Evolutionary conservation across 2,888 invertebrate species (phyloP).

Genomic region (Ochropleura leucogaster): DNA sequence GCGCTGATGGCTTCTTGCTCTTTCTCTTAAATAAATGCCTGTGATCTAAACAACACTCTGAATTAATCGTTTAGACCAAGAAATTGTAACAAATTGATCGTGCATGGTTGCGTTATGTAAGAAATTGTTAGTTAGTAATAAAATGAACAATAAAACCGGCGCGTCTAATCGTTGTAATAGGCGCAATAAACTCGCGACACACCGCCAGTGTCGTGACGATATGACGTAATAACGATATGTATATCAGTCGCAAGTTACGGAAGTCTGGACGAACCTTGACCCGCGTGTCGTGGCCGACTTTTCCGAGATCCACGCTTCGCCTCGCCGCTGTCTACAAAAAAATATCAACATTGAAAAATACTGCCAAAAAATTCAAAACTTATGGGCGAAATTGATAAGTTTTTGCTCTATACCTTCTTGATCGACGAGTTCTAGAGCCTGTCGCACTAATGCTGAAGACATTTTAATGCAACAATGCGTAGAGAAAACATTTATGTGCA

Average conservation of each 20-base stretch:
- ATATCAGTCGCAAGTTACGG: constrained; percentile 28
- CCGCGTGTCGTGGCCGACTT: constrained; percentile 66
- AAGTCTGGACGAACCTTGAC: constrained; percentile 79
- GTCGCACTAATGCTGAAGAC: constrained; percentile 90
- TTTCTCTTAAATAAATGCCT: constrained; percentile 69
- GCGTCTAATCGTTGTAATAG: constrained; percentile 40
- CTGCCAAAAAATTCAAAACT: neutral
- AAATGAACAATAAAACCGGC: constrained; percentile 41
- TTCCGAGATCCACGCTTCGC: constrained; percentile 77
- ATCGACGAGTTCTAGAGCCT: constrained; percentile 90
- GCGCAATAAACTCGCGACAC: constrained; percentile 38
- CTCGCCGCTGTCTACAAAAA: constrained; percentile 78
- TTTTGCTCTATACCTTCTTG: constrained; percentile 77
- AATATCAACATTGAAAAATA: constrained; percentile 31
- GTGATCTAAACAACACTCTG: constrained; percentile 47
- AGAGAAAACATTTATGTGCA: constrained; percentile 74
- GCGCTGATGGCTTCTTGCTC: constrained; percentile 67
- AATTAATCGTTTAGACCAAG: neutral
- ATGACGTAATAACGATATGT: constrained; percentile 53
- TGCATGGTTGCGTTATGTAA: constrained; percentile 33
- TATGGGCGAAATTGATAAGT: too few relatives aligned
- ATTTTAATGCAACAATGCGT: constrained; percentile 79
- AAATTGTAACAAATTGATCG: neutral
- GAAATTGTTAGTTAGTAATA: constrained; percentile 29
- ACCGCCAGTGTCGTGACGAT: constrained; percentile 3